Percentiles rank a stretch among this genome's conserved stretches.
phyloP scores from a whole-genome alignment of 2,888 invertebrate species.

The Dastarcus helophoroides region DNA sequence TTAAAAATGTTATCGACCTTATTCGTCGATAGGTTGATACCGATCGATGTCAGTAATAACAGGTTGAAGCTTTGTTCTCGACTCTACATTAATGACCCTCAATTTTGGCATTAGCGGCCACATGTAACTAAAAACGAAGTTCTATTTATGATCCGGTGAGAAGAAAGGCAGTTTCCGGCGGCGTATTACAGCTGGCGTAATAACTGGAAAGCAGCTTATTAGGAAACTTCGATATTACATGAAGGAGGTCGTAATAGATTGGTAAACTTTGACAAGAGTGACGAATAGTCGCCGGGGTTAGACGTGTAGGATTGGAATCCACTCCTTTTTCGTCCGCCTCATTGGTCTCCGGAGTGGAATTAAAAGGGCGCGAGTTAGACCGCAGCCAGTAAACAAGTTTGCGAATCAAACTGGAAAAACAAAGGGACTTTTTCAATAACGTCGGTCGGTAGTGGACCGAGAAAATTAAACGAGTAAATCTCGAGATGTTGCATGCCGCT shows the following conservation, averaged over 20 bases:
- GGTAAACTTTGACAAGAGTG: constrained; percentile 33
- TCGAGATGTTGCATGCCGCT: constrained; percentile 18
- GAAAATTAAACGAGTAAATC: constrained; percentile 28
- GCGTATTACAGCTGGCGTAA: constrained; percentile 14
- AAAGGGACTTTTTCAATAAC: constrained; percentile 23
- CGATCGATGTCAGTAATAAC: too few relatives aligned
- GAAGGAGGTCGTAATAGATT: constrained; percentile 29
- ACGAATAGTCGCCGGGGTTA: constrained; percentile 26
- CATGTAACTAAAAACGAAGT: too few relatives aligned
- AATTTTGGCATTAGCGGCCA: too few relatives aligned
- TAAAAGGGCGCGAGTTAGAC: constrained; percentile 17
- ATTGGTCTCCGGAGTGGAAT: constrained; percentile 23
- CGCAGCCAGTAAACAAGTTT: constrained; percentile 19
- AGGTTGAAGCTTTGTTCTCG: too few relatives aligned
- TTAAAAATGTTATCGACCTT: too few relatives aligned
- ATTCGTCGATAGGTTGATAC: too few relatives aligned
- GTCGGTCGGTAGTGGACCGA: constrained; percentile 14
- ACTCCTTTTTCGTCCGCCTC: constrained; percentile 13
- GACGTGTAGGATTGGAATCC: constrained; percentile 21
- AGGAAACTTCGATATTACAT: constrained; percentile 33
- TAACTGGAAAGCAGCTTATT: constrained; percentile 27
- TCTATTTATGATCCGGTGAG: background rate
- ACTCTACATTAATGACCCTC: too few relatives aligned
- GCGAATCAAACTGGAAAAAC: constrained; percentile 17
- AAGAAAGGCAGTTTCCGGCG: background rate